A percentile compares a stretch with the other conserved stretches of the same genome.
phyloP scores from a whole-genome alignment of 2,113 vertebrate genomes.

The Neopipo cinnamomea region DNA sequence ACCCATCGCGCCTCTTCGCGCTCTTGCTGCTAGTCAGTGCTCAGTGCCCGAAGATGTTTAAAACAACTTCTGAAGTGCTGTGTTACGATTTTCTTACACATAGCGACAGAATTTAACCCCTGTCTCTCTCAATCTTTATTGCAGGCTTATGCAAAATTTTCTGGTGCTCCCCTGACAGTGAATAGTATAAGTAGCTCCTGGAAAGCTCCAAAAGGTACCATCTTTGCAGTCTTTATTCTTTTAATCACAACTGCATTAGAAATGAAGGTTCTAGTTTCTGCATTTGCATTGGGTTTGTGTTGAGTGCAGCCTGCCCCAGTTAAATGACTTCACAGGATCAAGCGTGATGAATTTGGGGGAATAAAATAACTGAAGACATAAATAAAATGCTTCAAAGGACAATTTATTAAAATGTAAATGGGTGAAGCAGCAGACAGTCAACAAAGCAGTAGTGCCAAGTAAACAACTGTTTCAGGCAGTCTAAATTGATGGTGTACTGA shows the following conservation, averaged over 20 bases:
- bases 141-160: slow-evolving; percentile 92
- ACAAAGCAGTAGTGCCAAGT: not conserved
- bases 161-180: slow-evolving; percentile 84
- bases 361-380: not conserved
- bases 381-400: not conserved
- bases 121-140: slow-evolving; percentile 38
- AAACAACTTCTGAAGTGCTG: not conserved
- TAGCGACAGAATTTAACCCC: not conserved
- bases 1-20: accelerated
- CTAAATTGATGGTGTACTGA: not conserved
- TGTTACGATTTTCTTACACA: not conserved
- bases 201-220: slow-evolving; percentile 87
- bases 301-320: not conserved
- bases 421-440: not conserved
- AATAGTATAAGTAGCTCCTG: slow-evolving; percentile 86
- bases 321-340: not conserved
- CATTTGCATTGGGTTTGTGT: not conserved
- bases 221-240: not conserved
- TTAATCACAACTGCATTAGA: accelerated
- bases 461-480: not conserved
- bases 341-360: not conserved
- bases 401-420: not conserved
- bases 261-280: not conserved
- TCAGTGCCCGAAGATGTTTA: not conserved
- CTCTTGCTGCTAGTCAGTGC: too few relatives aligned